These are phyloP conservation scores for Bombus polaris DNA, from an alignment of 1,140 invertebrate species.

Conservation along the genomic window DNA sequence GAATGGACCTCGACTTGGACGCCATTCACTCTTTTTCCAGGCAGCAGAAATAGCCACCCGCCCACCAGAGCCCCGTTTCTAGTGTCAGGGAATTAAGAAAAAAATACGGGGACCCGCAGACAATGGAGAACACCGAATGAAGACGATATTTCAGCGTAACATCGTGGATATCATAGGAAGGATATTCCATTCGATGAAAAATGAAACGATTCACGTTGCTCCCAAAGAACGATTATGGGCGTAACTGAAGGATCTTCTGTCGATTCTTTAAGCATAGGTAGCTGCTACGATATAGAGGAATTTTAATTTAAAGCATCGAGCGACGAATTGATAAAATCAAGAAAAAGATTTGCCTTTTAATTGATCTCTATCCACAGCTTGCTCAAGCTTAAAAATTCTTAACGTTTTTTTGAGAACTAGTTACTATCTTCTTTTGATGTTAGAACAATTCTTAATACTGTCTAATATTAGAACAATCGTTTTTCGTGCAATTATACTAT, in stretches of 20 bases:
- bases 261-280: background rate
- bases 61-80: constrained; percentile 55
- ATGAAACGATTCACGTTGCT: background rate
- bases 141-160: constrained; percentile 35
- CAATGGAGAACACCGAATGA: constrained; percentile 18
- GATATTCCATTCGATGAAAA: constrained; percentile 11
- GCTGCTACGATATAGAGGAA: background rate
- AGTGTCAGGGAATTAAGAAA: constrained; percentile 43
- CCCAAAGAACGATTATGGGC: constrained; percentile 2
- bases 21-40: constrained; percentile 47
- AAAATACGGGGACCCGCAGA: constrained; percentile 12
- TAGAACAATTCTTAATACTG: no score
- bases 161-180: constrained; percentile 11
- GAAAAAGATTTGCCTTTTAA: no score
- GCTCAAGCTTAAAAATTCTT: no score
- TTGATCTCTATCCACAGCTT: no score
- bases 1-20: constrained; percentile 51
- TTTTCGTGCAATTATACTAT: no score
- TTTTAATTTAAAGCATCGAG: no score
- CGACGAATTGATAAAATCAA: background rate
- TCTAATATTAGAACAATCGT: no score
- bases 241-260: background rate
- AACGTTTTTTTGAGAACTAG: no score
- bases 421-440: no score
- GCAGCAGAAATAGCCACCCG: constrained; percentile 53